Conservation (phyloP, 2,888 invertebrate genomes). For the Orthosia cruda region DNA sequence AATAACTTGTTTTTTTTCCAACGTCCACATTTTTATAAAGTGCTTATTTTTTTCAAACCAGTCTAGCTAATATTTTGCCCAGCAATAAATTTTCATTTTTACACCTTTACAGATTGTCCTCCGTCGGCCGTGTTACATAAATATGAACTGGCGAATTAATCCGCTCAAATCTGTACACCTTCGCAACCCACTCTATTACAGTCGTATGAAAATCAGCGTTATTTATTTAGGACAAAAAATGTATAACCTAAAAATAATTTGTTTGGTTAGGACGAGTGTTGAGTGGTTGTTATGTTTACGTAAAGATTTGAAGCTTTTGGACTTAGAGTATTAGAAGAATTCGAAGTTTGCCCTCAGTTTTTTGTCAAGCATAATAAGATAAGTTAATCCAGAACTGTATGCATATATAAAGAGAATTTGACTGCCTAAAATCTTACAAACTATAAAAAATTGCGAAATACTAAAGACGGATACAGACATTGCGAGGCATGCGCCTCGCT, state of each 20-base stretch:
- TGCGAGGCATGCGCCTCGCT: no score
- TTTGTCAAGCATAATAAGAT: background rate
- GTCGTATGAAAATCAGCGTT: constrained; percentile 46
- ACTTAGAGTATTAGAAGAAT: constrained; percentile 4
- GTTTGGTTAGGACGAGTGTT: constrained; percentile 58
- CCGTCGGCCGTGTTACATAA: constrained; percentile 24
- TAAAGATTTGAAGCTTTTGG: constrained; percentile 23
- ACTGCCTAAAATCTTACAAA: background rate
- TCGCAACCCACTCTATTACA: constrained; percentile 47
- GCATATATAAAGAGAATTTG: background rate
- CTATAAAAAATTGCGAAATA: background rate
- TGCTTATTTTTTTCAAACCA: constrained; percentile 16
- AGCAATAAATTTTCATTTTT: constrained; percentile 57
- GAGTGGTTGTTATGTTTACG: constrained; percentile 18
- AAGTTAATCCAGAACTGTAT: background rate
- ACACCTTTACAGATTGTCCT: constrained; percentile 56
- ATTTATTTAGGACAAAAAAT: constrained; percentile 65
- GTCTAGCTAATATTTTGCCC: constrained; percentile 19
- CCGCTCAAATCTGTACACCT: constrained; percentile 46
- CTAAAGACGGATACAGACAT: no score
- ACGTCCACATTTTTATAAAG: constrained; percentile 35
- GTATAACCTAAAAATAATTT: constrained; percentile 57
- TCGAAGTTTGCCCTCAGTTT: constrained; percentile 6
- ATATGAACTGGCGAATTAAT: constrained; percentile 55
- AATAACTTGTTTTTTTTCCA: no score